A percentile compares a stretch with the other conserved stretches of the same genome.
These are phyloP conservation scores for Drosophila repleta DNA, from an alignment of 1,140 invertebrate species.

Conservation along the genomic window DNA sequence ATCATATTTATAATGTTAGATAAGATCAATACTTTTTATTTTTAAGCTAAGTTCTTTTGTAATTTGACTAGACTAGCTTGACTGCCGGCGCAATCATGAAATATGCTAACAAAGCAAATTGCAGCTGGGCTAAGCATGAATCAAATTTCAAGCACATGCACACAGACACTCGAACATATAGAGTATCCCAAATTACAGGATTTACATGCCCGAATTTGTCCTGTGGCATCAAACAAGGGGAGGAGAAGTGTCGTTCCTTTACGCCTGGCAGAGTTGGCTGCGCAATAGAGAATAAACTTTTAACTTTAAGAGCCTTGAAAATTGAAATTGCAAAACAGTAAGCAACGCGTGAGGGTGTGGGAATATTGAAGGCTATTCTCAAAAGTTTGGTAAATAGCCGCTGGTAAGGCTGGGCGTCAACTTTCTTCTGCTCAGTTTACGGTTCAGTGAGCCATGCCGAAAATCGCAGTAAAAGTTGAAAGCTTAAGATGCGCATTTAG, in stretches of 20 bases:
- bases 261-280: slow-evolving; percentile 17
- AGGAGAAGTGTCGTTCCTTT: slow-evolving; percentile 10
- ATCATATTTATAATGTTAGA: background rate
- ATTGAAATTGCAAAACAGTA: slow-evolving; percentile 56
- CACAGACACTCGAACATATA: background rate
- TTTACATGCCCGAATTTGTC: slow-evolving; percentile 1
- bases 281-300: slow-evolving; percentile 58
- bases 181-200: background rate
- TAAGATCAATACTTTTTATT: background rate
- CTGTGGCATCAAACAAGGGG: background rate
- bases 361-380: background rate
- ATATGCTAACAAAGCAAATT: background rate
- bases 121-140: background rate
- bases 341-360: slow-evolving; percentile 25
- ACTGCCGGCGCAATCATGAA: background rate
- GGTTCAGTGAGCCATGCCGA: slow-evolving; percentile 33
- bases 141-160: slow-evolving; percentile 7
- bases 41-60: background rate
- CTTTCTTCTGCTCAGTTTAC: slow-evolving; percentile 25
- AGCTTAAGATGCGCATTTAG: slow-evolving; percentile 14
- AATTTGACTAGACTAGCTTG: background rate
- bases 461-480: slow-evolving; percentile 36
- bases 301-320: slow-evolving; percentile 36
- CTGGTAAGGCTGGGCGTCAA: slow-evolving; percentile 46
- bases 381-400: slow-evolving; percentile 48